Conservation (phyloP, 2,113 vertebrate genomes). For the Brachirus orientalis region DNA sequence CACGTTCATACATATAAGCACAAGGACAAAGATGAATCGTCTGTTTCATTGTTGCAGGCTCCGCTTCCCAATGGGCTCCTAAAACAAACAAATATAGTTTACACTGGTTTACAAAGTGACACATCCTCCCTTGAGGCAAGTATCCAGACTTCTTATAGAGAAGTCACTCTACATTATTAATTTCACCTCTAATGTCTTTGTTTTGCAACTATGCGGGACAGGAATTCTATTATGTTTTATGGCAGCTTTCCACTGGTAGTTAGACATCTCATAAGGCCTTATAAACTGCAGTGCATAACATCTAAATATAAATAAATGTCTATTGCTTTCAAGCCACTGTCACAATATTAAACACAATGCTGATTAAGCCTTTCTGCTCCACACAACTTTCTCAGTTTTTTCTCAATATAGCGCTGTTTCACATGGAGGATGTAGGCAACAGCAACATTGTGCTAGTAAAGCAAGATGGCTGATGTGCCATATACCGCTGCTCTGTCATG, state of each 20-base stretch:
- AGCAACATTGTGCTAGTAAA: too few relatives aligned
- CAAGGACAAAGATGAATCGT: conserved; percentile 48
- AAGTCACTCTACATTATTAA: conserved; percentile 66
- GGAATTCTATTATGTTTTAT: background rate
- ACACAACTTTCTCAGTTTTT: too few relatives aligned
- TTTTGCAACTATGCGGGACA: conserved; percentile 48
- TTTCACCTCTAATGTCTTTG: conserved; percentile 64
- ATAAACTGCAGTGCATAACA: too few relatives aligned
- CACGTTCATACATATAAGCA: conserved; percentile 7
- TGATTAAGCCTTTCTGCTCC: too few relatives aligned
- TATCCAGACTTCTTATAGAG: conserved; percentile 60
- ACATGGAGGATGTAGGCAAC: too few relatives aligned
- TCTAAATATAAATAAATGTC: too few relatives aligned
- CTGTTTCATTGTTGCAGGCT: conserved; percentile 33
- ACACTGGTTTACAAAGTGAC: conserved; percentile 44
- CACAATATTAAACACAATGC: too few relatives aligned
- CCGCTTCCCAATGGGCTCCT: conserved; percentile 33
- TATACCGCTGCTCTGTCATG: too few relatives aligned
- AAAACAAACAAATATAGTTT: conserved; percentile 60
- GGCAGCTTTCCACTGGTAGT: background rate
- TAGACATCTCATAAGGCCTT: background rate
- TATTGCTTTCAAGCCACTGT: too few relatives aligned
- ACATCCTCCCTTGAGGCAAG: conserved; percentile 40
- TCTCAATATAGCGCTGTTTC: too few relatives aligned
- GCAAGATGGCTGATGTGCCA: too few relatives aligned